These are phyloP conservation scores for Rhorus exstirpatorius DNA, from an alignment of 2,888 invertebrate genomes.

Conservation along the genomic window DNA sequence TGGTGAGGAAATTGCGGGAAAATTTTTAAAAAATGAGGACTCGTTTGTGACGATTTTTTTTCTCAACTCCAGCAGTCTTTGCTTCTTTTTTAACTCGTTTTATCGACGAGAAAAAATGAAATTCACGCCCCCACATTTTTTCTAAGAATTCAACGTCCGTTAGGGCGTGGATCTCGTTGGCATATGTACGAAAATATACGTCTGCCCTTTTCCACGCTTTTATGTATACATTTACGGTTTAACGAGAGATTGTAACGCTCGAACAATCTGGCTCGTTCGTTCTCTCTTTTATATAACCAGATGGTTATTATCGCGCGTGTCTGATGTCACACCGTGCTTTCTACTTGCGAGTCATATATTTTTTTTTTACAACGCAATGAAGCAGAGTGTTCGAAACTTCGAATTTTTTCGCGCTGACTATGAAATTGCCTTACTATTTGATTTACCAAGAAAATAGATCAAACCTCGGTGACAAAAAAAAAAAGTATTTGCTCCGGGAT, in stretches of 20 bases:
- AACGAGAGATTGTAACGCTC: conserved; percentile 54
- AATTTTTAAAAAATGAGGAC: too few species aligned
- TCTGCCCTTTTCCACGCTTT: too few species aligned
- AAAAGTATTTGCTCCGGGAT: conserved; percentile 6
- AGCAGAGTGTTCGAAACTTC: conserved; percentile 1
- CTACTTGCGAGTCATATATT: conserved; percentile 13
- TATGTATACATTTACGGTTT: too few species aligned
- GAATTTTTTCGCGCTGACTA: conserved; percentile 15
- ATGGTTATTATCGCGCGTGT: conserved; percentile 49
- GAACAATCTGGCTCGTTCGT: conserved; percentile 46
- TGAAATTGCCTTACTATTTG: neutral
- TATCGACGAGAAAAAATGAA: too few species aligned
- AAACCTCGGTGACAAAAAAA: conserved; percentile 39
- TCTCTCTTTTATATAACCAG: conserved; percentile 34
- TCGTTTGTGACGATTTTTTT: too few species aligned
- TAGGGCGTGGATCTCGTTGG: neutral
- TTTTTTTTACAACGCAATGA: conserved; percentile 28
- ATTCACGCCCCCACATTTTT: too few species aligned
- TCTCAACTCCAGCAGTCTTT: too few species aligned
- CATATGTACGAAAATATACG: conserved; percentile 9
- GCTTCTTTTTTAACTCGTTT: too few species aligned
- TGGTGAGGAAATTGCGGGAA: too few species aligned
- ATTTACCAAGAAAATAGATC: conserved; percentile 40
- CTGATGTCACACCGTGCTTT: conserved; percentile 41
- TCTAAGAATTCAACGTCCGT: too few species aligned